phyloP scores from a whole-genome alignment of 2,797 vertebrate species.

The Tolypeutes matacus region DNA sequence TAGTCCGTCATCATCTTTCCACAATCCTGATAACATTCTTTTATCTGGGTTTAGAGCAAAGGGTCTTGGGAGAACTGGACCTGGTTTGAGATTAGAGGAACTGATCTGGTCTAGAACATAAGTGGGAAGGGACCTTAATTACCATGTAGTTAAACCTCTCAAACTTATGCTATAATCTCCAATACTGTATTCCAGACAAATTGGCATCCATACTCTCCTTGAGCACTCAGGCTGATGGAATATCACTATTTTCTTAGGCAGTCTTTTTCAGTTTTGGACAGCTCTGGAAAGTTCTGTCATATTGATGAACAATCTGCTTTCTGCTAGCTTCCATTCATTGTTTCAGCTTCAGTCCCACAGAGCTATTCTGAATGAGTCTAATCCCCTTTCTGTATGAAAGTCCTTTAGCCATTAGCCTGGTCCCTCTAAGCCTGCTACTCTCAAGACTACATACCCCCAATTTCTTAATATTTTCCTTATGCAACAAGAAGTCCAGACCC shows the following conservation, averaged over 20 bases:
- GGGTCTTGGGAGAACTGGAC: background rate
- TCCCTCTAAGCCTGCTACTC: background rate
- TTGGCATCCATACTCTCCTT: background rate
- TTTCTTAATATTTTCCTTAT: background rate
- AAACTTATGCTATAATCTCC: background rate
- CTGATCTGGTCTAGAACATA: background rate
- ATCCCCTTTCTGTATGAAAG: background rate
- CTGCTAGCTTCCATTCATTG: background rate
- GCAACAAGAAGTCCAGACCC: background rate
- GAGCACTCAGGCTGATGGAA: background rate
- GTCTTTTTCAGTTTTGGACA: background rate
- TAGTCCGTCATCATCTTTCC: too few relatives aligned
- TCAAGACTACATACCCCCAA: background rate
- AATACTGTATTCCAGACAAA: background rate
- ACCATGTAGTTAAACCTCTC: too few relatives aligned
- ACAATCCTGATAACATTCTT: background rate
- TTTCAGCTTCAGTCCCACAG: background rate
- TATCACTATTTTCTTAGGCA: background rate
- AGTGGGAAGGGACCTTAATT: background rate
- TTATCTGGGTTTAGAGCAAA: background rate
- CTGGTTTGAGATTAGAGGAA: background rate
- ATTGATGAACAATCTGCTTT: slow-evolving; percentile 18
- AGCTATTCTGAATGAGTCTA: background rate
- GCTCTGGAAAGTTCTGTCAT: slow-evolving; percentile 25
- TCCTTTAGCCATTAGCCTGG: background rate